phyloP scores from a whole-genome alignment of 2,888 invertebrate species.

The Alviniconcha strummeri region DNA sequence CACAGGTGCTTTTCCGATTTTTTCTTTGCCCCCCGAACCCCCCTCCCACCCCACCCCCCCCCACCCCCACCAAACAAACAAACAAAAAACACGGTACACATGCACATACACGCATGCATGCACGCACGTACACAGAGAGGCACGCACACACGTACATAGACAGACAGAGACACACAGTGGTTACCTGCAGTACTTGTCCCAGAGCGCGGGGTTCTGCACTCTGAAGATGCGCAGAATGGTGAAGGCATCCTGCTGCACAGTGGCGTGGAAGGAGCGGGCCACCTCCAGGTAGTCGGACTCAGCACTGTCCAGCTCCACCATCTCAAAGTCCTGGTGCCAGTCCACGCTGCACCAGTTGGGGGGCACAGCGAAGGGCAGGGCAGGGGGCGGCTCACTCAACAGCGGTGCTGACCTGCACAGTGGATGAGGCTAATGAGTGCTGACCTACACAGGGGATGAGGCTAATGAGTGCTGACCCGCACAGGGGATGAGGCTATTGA shows the following conservation, averaged over 20 bases:
- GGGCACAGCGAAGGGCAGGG: neutral
- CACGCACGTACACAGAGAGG: too few species aligned
- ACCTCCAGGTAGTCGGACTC: slow-evolving; percentile 19
- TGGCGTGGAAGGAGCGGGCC: slow-evolving; percentile 4
- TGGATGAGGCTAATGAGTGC: too few species aligned
- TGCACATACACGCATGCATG: too few species aligned
- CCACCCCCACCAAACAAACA: too few species aligned
- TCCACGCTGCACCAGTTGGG: neutral
- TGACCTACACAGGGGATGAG: neutral
- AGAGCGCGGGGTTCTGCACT: slow-evolving; percentile 18
- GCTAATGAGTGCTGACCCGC: neutral
- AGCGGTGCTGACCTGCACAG: neutral
- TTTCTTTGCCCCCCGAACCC: neutral
- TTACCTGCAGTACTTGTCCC: slow-evolving; percentile 26
- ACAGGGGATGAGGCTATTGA: neutral
- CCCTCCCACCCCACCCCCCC: too few species aligned
- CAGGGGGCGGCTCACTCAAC: neutral
- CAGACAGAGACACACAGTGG: too few species aligned
- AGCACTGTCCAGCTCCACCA: slow-evolving; percentile 4
- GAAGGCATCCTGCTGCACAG: neutral
- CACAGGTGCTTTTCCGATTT: too few species aligned
- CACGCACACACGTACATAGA: too few species aligned
- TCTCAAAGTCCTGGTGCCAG: slow-evolving; percentile 22
- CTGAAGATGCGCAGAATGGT: slow-evolving; percentile 21
- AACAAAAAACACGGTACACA: too few species aligned